phyloP scores from a whole-genome alignment of 2,888 invertebrate species.

The Tetropium fuscum region DNA sequence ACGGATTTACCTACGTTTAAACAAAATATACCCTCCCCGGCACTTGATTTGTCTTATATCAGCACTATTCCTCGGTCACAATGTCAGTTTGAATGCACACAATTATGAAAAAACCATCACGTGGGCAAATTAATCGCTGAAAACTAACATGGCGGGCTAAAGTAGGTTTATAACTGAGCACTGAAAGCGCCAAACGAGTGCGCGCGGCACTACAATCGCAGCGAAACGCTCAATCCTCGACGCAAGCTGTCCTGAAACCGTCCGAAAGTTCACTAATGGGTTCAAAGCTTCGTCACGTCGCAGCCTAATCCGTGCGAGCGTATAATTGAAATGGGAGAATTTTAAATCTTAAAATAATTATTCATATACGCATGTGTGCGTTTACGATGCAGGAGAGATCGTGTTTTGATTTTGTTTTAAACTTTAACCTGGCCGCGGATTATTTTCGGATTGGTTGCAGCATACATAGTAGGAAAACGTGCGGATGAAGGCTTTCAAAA shows the following conservation, averaged over 20 bases:
- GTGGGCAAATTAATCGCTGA: conserved; percentile 14
- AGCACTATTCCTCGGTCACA: neutral
- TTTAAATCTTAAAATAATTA: conserved; percentile 58
- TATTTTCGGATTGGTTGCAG: conserved; percentile 34
- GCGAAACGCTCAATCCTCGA: conserved; percentile 28
- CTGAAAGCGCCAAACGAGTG: conserved; percentile 44
- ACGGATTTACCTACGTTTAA: neutral
- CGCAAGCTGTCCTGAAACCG: conserved; percentile 36
- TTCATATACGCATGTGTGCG: conserved; percentile 44
- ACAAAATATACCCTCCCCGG: neutral
- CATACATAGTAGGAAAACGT: conserved; percentile 19
- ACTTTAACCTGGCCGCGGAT: conserved; percentile 31
- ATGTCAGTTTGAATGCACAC: neutral
- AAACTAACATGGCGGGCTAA: conserved; percentile 46
- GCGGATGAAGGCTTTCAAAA: conserved; percentile 16
- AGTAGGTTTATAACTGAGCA: conserved; percentile 45
- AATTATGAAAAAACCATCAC: conserved; percentile 24
- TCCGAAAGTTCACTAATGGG: no score
- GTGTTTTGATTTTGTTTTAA: conserved; percentile 37
- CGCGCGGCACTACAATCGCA: conserved; percentile 44
- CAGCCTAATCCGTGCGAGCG: no score
- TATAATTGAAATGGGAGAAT: conserved; percentile 49
- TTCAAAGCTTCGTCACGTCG: no score
- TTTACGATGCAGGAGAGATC: conserved; percentile 34
- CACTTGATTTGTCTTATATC: neutral